Base-by-base conservation (phyloP, 2,797 vertebrate genomes). In the Myiotriccus ornatus region DNA sequence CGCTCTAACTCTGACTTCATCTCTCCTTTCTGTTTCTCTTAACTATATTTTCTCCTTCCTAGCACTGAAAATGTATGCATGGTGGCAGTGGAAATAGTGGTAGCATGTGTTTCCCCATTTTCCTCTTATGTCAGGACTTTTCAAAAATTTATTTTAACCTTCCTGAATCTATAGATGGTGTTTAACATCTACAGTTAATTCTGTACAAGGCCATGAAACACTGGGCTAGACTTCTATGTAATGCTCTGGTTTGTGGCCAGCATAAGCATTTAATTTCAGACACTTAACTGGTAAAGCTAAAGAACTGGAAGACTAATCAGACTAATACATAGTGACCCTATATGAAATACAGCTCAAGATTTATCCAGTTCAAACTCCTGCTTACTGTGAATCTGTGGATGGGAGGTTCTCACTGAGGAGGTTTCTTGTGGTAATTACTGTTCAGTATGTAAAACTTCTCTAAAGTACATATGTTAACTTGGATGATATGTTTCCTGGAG, bases 1-100 rank as follows among this genome's bases (percentile, higher is more conserved):
- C 37, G 19, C 76, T 95, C 49, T 94, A 90, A 93, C 52, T 92
- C 49, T 92, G 76, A 87, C 73, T 90, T 94, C 14, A 35, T 69
- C 59, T 94, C 30, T 90, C 44, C 69, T 93, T 93, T 88, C 78
- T 93, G 43, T 92, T 89, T 71, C 53, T 93, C 87, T 84, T 97
- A 96, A 97, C 89, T 94, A 0, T 65, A 21, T 93, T 94, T 88
- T 93, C 85, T 97, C 70, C 74, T 92, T 70, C 84, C 67, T 81
- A 94, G 96, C 87, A 50, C 56, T 94, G 86, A 77, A 84, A 78
- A 52, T 63, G 34, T 92, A 25, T 76, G 60, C 28, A 12, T 93
- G 69, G n/a, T 84, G 44, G 46, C 79, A 78, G n/a, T 85, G 85
- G 67, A 59, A 64, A 30, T 86, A 78, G 53, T 63, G 60, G 68